Evolutionary conservation across 2,888 invertebrate species (phyloP), one percentile per base, ranked within the genome.

Genomic region (Blera fallax): DNA sequence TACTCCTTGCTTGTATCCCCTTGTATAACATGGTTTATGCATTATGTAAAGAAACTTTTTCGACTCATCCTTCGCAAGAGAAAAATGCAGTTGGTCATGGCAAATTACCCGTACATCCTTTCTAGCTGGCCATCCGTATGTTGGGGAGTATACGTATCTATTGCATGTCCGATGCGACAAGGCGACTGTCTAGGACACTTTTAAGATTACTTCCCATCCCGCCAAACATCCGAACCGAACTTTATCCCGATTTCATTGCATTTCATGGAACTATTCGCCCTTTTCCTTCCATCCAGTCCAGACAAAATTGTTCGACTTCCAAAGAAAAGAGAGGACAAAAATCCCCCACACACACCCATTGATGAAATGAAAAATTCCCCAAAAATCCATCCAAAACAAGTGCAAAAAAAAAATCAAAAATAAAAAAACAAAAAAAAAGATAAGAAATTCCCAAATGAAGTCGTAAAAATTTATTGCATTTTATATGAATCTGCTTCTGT

Each of bases 391-490:
- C 16, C 24, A 58, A 34, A 52, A 24, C 10, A 21, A 52, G 37
- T n/a, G n/a, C n/a, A n/a, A 11, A 14, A 1, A 18, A 48, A 29
- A 16, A 27, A 27, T 14, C 21, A 16, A 69, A 14, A 43, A 21
- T 29, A 37, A 24, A 32, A 73, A 64, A 34, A 43, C 40, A 62
- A 43, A 24, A 32, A 40, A 10, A 72, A 70, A 32, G 32, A 56
- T 69, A 34, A 48, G 10, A 73, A 67, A 82, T 82, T 69, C 78
- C 87, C 82, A 87, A 81, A 81, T 85, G 82, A 82, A 82, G 87
- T 87, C 83, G 87, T 87, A 87, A 87, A 83, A 87, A 87, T 87
- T 83, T 87, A 83, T 87, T 87, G 82, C 82, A 87, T 87, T 87
- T 79, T 76, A 73, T 79, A 79, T 83, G 87, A 74, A 84, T 84